These are phyloP conservation scores for Seira musarum DNA, from an alignment of 2,888 invertebrate species.

Conservation along the genomic window DNA sequence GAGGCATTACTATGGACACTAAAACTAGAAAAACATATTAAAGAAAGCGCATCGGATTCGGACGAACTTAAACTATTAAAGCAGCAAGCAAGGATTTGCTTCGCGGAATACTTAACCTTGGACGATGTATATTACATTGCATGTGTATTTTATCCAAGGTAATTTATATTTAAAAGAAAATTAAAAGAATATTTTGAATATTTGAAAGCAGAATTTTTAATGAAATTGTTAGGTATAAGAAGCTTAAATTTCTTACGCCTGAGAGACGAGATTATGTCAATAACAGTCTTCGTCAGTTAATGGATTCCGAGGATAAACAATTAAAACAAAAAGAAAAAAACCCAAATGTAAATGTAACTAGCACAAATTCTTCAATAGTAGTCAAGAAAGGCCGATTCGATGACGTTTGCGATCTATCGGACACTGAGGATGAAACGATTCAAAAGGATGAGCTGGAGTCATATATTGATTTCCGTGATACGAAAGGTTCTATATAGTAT, in stretches of 20 bases:
- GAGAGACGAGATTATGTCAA: background rate
- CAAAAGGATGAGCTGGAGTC: background rate
- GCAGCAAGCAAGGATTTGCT: constrained; percentile 11
- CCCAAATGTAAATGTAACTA: too few species aligned
- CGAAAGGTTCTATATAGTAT: constrained; percentile 11
- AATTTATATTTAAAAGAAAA: background rate
- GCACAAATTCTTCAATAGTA: too few species aligned
- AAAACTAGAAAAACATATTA: background rate
- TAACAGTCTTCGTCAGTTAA: background rate
- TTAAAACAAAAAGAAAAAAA: too few species aligned
- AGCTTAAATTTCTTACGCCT: background rate
- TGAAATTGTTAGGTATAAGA: background rate
- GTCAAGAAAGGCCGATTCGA: background rate
- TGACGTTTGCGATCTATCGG: background rate
- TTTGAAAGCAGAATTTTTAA: too few species aligned
- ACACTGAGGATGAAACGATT: background rate
- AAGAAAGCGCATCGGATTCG: background rate
- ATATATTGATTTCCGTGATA: background rate
- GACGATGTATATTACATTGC: background rate
- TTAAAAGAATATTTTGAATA: too few species aligned
- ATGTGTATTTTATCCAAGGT: constrained; percentile 1
- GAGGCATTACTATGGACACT: background rate
- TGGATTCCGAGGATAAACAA: too few species aligned
- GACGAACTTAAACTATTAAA: background rate
- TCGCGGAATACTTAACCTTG: background rate